Evolutionary conservation across 2,113 vertebrate genomes (phyloP), one percentile per base, ranked within the genome.

Genomic region (Semnopithecus entellus): DNA sequence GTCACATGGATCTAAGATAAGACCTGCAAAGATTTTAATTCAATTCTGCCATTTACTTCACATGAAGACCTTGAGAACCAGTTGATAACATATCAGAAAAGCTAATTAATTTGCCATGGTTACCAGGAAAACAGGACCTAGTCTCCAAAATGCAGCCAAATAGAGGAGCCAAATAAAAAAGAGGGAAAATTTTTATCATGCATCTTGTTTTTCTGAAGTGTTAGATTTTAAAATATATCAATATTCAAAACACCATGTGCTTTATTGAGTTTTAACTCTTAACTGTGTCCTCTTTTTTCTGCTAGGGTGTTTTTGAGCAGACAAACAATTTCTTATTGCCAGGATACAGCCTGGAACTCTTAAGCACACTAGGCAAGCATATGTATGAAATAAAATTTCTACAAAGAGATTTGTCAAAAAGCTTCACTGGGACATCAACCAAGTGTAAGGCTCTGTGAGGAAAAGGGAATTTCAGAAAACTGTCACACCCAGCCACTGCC

Each of bases 41-140:
- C 38, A 90, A 38, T 22, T 75, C 61, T 80, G 35, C 27, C 59
- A 66, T 75, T 96, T 75, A 89, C 32, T 95, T 57, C 83, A 95
- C 91, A 96, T 75, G 80, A 92, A 38, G 82, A 57, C 45, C 40
- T 91, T 83, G 78, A 86, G n/a, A 96, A 94, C 17, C 32, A 70
- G 23, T 25, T 90, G 61, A 96, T 75, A 89, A 73, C 40, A 38
- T 59, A 82, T 45, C 76, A 94, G 25, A 90, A 78, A 96, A 91
- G 30, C 75, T 97, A 87, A 96, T 95, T 96, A 90, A 86, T 93
- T 97, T 76, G 80, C 92, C 70, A 94, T 88, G 84, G 94, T 95
- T 88, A 96, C 92, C 80, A 96, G 50, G 86, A 87, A 93, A 93
- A 90, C 45, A 94, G 45, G 22, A 55, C 32, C 78, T 68, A 2